Conservation (phyloP, 2,797 vertebrate species). For the Enteromius unitaeniatus region DNA sequence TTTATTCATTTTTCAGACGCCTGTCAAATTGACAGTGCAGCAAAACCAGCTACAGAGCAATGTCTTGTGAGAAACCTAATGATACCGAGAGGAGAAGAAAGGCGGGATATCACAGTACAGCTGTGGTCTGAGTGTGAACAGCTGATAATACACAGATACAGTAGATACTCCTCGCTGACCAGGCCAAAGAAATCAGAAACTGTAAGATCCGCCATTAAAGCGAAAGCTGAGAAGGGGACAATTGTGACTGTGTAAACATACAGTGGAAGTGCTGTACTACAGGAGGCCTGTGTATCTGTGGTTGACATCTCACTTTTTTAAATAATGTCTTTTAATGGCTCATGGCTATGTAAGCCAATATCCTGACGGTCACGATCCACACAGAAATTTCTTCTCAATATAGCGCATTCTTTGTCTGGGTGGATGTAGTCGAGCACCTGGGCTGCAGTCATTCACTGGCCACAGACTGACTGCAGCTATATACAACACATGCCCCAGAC, state of each 20-base stretch:
- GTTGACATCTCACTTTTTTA: constrained; percentile 20
- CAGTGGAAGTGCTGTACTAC: constrained; percentile 48
- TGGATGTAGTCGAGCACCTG: constrained; percentile 40
- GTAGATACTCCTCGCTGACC: constrained; percentile 53
- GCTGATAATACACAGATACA: constrained; percentile 76
- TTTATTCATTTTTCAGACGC: constrained; percentile 52
- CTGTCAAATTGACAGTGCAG: constrained; percentile 66
- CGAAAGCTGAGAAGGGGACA: constrained; percentile 54
- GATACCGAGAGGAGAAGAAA: constrained; percentile 38
- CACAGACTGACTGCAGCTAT: constrained; percentile 51
- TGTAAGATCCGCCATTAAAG: constrained; percentile 50
- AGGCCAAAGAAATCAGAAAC: constrained; percentile 62
- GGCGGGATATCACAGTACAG: constrained; percentile 52
- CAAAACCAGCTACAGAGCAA: constrained; percentile 73
- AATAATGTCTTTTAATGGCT: constrained; percentile 20
- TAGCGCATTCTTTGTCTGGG: constrained; percentile 36
- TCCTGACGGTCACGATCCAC: constrained; percentile 19
- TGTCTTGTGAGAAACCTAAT: constrained; percentile 53
- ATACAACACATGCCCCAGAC: constrained; percentile 52
- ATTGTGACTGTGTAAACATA: constrained; percentile 51
- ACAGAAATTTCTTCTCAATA: constrained; percentile 30
- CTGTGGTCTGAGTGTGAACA: constrained; percentile 70
- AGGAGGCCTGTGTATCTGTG: constrained; percentile 23
- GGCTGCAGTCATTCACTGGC: constrained; percentile 39
- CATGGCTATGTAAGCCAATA: constrained; percentile 44